Conservation (phyloP, 2,888 invertebrate genomes). For the Prosapia bicincta region DNA sequence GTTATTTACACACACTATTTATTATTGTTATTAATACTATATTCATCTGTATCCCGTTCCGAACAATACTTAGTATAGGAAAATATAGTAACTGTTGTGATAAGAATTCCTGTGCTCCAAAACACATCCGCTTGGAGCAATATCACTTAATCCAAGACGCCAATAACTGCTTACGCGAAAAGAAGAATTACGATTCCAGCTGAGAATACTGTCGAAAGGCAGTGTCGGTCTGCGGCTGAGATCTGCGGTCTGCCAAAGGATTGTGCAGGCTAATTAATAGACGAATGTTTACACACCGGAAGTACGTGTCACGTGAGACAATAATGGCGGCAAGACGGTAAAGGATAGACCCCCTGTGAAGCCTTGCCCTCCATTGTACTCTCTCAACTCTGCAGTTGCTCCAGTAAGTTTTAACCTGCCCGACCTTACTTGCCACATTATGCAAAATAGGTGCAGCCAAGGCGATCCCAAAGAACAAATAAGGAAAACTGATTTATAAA, state of each 20-base stretch:
- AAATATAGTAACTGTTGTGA: no score
- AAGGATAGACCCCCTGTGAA: background rate
- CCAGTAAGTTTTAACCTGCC: constrained; percentile 2
- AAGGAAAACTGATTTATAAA: no score
- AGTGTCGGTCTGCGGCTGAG: background rate
- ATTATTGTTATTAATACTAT: no score
- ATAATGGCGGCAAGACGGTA: background rate
- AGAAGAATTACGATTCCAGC: no score
- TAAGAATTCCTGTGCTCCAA: no score
- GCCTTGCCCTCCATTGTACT: background rate
- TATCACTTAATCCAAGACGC: no score
- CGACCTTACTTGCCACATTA: background rate
- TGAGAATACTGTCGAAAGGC: no score
- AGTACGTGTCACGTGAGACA: background rate
- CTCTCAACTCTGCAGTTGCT: background rate
- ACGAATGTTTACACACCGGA: background rate
- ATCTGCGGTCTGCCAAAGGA: background rate
- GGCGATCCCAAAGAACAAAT: background rate
- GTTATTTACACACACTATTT: no score
- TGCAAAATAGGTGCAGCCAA: background rate
- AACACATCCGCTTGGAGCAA: no score
- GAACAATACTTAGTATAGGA: no score
- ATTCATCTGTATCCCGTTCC: no score
- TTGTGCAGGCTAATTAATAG: background rate
- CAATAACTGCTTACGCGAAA: no score